Conservation (phyloP, 2,113 vertebrate species). For the Triplophysa dalaica region DNA sequence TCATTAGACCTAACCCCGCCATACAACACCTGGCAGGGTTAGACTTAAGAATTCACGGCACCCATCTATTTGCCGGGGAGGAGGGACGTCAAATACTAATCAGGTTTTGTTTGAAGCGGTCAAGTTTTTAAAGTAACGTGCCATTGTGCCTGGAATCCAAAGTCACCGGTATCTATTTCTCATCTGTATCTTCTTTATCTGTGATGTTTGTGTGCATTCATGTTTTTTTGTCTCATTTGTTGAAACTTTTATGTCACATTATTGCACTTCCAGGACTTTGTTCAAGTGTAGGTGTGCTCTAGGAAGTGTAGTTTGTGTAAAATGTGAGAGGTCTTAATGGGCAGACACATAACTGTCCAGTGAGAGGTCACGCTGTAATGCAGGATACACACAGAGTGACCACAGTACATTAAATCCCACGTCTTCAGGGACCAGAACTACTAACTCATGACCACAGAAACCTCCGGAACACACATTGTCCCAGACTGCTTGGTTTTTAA, state of each 20-base stretch:
- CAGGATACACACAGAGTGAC: constrained; percentile 10
- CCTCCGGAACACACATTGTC: constrained; percentile 17
- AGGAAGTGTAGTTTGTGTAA: not conserved
- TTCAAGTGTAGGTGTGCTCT: not conserved
- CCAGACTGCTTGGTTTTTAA: not conserved
- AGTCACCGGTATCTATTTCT: not conserved
- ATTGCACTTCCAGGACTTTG: not conserved
- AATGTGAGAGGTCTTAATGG: not conserved
- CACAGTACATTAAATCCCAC: not conserved
- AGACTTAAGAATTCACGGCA: constrained; percentile 1
- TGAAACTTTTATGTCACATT: too few relatives aligned
- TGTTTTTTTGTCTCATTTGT: not conserved
- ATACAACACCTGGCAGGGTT: constrained; percentile 13
- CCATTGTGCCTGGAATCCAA: constrained; percentile 8
- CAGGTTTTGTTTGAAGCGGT: constrained; percentile 12
- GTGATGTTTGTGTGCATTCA: not conserved
- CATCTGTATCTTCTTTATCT: not conserved
- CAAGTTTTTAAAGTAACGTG: constrained; percentile 5
- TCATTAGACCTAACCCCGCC: constrained; percentile 14
- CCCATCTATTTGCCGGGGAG: constrained; percentile 12
- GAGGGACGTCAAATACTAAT: constrained; percentile 20
- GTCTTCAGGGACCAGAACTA: constrained; percentile 8
- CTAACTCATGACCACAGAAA: constrained; percentile 18
- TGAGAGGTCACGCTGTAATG: not conserved
- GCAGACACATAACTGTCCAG: not conserved